Evolutionary conservation across 2,797 vertebrate genomes (phyloP).

Genomic region (Lutjanus campechanus): DNA sequence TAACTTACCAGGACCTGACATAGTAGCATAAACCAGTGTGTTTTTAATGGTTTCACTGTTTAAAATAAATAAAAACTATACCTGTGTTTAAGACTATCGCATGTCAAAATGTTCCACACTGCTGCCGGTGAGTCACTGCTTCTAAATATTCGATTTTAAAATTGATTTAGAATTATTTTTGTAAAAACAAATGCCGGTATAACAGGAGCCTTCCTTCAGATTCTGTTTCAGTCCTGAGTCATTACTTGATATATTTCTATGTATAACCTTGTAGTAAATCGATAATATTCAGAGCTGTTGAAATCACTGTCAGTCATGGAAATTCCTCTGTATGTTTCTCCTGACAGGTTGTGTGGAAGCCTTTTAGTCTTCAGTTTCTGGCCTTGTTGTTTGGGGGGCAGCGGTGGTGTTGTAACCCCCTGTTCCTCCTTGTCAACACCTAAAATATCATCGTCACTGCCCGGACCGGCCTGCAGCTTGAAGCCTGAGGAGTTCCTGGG

Average conservation of each 20-base stretch:
- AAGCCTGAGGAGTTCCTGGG: neutral
- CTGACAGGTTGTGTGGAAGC: slow-evolving; percentile 9
- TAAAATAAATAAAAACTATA: too few species aligned
- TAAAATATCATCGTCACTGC: neutral
- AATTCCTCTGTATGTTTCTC: neutral
- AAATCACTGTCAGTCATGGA: slow-evolving; percentile 27
- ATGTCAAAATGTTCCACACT: too few species aligned
- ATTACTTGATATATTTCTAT: neutral
- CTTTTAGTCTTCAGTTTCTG: slow-evolving; percentile 3
- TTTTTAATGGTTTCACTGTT: too few species aligned
- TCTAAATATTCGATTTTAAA: neutral
- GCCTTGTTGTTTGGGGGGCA: neutral
- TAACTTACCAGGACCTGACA: too few species aligned
- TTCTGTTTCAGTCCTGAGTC: neutral
- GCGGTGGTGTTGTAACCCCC: neutral
- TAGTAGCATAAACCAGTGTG: too few species aligned
- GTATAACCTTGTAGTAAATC: slow-evolving; percentile 8
- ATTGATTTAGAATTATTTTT: neutral
- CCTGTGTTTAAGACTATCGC: too few species aligned
- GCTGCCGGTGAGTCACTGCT: too few species aligned
- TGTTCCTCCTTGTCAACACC: neutral
- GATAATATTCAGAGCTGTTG: slow-evolving; percentile 26
- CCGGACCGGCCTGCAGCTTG: neutral
- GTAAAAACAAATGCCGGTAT: neutral
- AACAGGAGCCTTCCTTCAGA: neutral